A percentile compares a stretch with the other conserved stretches of the same genome.
These are phyloP conservation scores for Eptesicus fuscus DNA, from an alignment of 2,113 vertebrate genomes.

Conservation along the genomic window DNA sequence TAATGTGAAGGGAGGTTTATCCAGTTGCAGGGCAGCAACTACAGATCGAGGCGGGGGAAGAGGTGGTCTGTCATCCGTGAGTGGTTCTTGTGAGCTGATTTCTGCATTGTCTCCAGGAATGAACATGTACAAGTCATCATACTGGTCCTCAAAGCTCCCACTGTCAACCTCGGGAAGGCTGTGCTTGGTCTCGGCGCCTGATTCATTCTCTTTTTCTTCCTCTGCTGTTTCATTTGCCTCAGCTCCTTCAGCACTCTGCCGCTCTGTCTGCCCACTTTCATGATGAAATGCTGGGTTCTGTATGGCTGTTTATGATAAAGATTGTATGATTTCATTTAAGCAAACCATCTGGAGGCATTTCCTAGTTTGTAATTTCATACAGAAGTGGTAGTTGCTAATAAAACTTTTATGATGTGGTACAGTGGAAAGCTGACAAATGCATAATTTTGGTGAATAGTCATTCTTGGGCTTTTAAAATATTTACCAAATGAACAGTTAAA, in stretches of 20 bases:
- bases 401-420: slow-evolving; percentile 74
- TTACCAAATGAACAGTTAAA: slow-evolving; percentile 67
- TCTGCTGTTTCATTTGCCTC: not conserved
- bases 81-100: not conserved
- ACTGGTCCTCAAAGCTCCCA: slow-evolving; percentile 26
- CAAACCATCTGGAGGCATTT: slow-evolving; percentile 66
- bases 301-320: slow-evolving; percentile 53
- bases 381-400: slow-evolving; percentile 71
- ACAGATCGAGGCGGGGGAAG: slow-evolving; percentile 82
- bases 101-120: slow-evolving; percentile 44
- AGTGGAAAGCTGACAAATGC: slow-evolving; percentile 66
- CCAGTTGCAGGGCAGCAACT: slow-evolving; percentile 63
- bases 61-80: slow-evolving; percentile 79
- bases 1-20: slow-evolving; percentile 68
- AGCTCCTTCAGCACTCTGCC: not conserved
- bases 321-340: slow-evolving; percentile 66
- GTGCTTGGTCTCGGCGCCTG: slow-evolving; percentile 43
- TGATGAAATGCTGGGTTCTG: slow-evolving; percentile 30
- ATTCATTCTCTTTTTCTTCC: not conserved
- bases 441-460: slow-evolving; percentile 36
- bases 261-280: not conserved
- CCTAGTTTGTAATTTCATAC: slow-evolving; percentile 61
- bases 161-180: not conserved
- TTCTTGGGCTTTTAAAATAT: slow-evolving; percentile 70
- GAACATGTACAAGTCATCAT: slow-evolving; percentile 78